Evolutionary conservation across 1,140 invertebrate species (phyloP).

Genomic region (Drosophila sulfurigaster): DNA sequence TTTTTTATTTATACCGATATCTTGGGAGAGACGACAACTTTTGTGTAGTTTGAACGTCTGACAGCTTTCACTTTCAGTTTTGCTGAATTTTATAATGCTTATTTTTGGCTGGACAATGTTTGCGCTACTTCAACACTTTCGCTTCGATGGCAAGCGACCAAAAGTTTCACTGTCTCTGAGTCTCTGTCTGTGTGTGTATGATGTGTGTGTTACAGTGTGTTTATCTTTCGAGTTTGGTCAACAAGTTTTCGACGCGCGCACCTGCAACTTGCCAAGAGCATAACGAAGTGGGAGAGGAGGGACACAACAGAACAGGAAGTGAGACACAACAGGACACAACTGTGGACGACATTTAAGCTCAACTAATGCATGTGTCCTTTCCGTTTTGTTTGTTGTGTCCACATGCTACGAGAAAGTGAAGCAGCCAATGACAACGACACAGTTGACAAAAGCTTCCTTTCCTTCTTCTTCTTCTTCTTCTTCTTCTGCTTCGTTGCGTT

Average conservation of each 20-base stretch:
- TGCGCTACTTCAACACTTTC: constrained; percentile 68
- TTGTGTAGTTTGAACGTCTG: constrained; percentile 1
- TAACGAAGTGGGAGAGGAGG: neutral
- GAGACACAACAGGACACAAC: constrained; percentile 31
- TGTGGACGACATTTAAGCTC: constrained; percentile 72
- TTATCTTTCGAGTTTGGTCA: constrained; percentile 75
- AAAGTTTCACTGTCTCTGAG: constrained; percentile 50
- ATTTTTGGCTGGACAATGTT: constrained; percentile 66
- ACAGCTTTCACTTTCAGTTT: constrained; percentile 38
- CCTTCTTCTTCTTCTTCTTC: too few species aligned
- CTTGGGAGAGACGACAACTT: constrained; percentile 6
- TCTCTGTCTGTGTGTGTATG: constrained; percentile 58
- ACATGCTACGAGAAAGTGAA: constrained; percentile 53
- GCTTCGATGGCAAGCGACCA: constrained; percentile 36
- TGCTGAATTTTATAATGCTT: constrained; percentile 80
- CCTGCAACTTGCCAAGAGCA: constrained; percentile 46
- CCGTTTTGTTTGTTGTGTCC: constrained; percentile 73
- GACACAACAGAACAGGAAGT: neutral
- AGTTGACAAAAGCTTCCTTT: constrained; percentile 40
- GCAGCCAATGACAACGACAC: constrained; percentile 18
- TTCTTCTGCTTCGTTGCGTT: constrained; percentile 1
- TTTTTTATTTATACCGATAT: neutral
- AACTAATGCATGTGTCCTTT: constrained; percentile 76
- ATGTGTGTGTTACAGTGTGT: constrained; percentile 77
- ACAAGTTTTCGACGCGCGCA: constrained; percentile 73